Base-by-base conservation (phyloP, 2,888 invertebrate genomes). In the Archips crataeganus region DNA sequence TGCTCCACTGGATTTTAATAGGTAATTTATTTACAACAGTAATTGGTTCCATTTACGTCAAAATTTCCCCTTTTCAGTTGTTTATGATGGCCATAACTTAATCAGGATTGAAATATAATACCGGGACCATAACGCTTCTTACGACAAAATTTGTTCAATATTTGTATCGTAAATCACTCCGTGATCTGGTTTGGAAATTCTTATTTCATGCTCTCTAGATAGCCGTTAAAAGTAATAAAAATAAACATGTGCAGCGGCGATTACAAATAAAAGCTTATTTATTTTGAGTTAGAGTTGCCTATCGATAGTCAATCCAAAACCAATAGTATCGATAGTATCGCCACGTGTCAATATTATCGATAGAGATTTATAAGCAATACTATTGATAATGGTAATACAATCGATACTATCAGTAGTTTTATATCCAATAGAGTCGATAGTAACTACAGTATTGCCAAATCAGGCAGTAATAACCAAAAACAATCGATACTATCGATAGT, bases 71-170 rank as follows among this genome's bases (percentile, higher is more conserved):
- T 85, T 85, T 82, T 82, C 81, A 83, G 79, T 85, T 83, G 82
- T 89, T 88, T 89, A 88, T 84, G 80, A 72, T 71, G 47, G 77
- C 77, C 84, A 85, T 88, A 88, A 85, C 84, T 88, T 87, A 87
- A 88, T 90, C 87, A 86, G 82, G 81, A 84, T 85, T 84, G 86
- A 83, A 85, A 85, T 87, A 85, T 86, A 85, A 85, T 86, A 79
- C 81, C 76, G 73, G 74, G 77, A 78, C 82, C 81, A 85, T 91
- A 90, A 90, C 76, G 77, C 90, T 91, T 76, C 90, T 91, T 90
- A 91, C 85, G 90, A 91, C 88, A 89, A 89, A 90, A 87, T 89
- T 84, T 82, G 87, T 91, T 84, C 87, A 89, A 90, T 88, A 88
- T 91, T 90, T 89, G 84, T 84, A 80, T 83, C 82, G 84, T 91